Base-by-base conservation (phyloP, 2,888 invertebrate species). In the Drosophila ezoana region DNA sequence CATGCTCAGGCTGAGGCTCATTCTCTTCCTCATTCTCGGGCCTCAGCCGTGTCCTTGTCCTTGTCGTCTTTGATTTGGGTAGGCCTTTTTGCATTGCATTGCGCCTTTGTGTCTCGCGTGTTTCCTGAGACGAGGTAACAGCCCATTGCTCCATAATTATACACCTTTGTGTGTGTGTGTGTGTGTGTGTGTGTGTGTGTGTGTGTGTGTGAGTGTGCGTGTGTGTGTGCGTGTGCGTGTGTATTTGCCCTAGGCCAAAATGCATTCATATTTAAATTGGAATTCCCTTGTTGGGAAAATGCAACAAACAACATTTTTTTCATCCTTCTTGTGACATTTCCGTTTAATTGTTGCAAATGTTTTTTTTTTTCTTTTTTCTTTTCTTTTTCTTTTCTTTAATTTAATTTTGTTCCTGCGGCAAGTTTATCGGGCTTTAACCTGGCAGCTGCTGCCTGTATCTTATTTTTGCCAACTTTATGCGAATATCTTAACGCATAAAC, bases 401-500 rank as follows among this genome's bases (percentile, higher is more conserved):
- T 20, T 64, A 13, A 11, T 35, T 13, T 52, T 40, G 40, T 8
- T 8, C 8, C 28, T 28, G 28, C 8, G 8, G 28, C 28, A 28
- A 28, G 28, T 28, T 8, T 23, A 20, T 38, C 10, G 9, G 14
- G 13, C 20, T 10, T 33, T 35, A 6, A 13, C 11, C 23, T 44
- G 32, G 48, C 79, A 81, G 81, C 87, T 76, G 82, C 58, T 73
- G 33, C 35, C 52, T 63, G 38, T 59, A 41, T 69, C 51, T 77
- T 67, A 48, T 62, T 57, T 63, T 70, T 54, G 57, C 44, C 60
- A 81, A 65, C 28, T 72, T 78, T 69, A 70, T 72, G 85, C 65
- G 52, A 87, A 87, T 65, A 60, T 64, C 58, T 66, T 71, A 76
- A 87, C 66, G 67, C 84, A 88, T 85, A 88, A 85, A 87, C 81